Conservation (phyloP, 1,140 invertebrate genomes). For the Lepidostoma basale region DNA sequence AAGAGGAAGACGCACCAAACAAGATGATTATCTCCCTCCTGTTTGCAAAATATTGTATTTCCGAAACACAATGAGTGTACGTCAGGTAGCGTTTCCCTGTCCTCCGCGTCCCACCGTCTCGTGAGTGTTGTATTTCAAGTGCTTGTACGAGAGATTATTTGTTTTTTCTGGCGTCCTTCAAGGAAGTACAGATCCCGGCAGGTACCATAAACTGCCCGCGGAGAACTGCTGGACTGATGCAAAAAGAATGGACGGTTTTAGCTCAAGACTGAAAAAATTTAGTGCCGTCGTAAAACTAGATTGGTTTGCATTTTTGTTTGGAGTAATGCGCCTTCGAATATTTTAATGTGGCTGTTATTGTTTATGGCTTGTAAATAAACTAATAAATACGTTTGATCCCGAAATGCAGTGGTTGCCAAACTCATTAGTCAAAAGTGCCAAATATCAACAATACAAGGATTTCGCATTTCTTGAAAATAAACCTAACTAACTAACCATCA, state of each 20-base stretch:
- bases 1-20: conserved; percentile 22
- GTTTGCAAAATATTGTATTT: conserved; percentile 47
- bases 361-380: conserved; percentile 14
- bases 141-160: neutral
- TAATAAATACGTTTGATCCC: neutral
- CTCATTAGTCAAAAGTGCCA: neutral
- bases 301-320: neutral
- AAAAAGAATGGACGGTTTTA: too few species aligned
- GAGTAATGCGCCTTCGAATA: neutral
- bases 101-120: conserved; percentile 32
- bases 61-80: conserved; percentile 35
- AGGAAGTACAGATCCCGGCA: neutral
- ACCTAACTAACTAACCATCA: too few species aligned
- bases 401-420: too few species aligned
- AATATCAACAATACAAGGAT: neutral
- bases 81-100: conserved; percentile 40
- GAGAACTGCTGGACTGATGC: too few species aligned
- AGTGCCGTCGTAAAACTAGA: neutral
- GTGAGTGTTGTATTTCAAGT: conserved; percentile 21
- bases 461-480: too few species aligned
- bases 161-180: conserved; percentile 18
- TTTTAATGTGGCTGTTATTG: neutral
- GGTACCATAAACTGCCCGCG: conserved; percentile 13
- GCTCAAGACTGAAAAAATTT: too few species aligned
- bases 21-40: conserved; percentile 34